Conservation (phyloP, 2,888 invertebrate genomes). For the Thecocarcelia acutangulata region DNA sequence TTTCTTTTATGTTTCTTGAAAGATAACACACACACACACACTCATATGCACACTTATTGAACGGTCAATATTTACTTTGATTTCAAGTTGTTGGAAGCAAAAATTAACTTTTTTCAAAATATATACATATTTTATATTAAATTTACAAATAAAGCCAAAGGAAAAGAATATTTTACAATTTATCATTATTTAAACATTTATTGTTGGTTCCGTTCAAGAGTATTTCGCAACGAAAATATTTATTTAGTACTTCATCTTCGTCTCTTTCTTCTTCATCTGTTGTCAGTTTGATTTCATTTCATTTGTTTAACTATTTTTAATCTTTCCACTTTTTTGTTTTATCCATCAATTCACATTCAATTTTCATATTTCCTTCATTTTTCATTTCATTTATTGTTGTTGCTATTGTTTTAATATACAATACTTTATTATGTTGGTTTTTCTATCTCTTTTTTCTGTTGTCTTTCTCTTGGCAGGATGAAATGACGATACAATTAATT, state of each 20-base stretch:
- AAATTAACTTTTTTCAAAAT: too few relatives aligned
- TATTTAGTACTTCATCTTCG: slow-evolving; percentile 34
- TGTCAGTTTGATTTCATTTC: slow-evolving; percentile 42
- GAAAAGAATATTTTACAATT: slow-evolving; percentile 21
- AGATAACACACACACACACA: too few relatives aligned
- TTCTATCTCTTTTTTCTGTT: slow-evolving; percentile 12
- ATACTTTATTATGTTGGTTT: slow-evolving; percentile 14
- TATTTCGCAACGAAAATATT: slow-evolving; percentile 41
- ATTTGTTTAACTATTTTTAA: slow-evolving; percentile 31
- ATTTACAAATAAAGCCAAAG: neutral
- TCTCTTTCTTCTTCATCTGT: slow-evolving; percentile 18
- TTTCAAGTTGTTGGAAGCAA: slow-evolving; percentile 14
- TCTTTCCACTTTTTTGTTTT: slow-evolving; percentile 12
- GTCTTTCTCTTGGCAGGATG: slow-evolving; percentile 83
- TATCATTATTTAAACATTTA: slow-evolving; percentile 51
- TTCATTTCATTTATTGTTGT: slow-evolving; percentile 22
- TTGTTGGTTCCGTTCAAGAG: slow-evolving; percentile 8
- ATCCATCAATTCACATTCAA: slow-evolving; percentile 17
- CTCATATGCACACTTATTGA: too few relatives aligned
- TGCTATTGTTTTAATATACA: slow-evolving; percentile 20
- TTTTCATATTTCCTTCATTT: slow-evolving; percentile 27
- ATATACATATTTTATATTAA: too few relatives aligned
- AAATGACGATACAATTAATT: slow-evolving; percentile 93
- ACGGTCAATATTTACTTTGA: too few relatives aligned
- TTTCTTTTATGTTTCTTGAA: too few relatives aligned